Conservation (phyloP, 2,888 invertebrate genomes). For the Tiliacea aurago region DNA sequence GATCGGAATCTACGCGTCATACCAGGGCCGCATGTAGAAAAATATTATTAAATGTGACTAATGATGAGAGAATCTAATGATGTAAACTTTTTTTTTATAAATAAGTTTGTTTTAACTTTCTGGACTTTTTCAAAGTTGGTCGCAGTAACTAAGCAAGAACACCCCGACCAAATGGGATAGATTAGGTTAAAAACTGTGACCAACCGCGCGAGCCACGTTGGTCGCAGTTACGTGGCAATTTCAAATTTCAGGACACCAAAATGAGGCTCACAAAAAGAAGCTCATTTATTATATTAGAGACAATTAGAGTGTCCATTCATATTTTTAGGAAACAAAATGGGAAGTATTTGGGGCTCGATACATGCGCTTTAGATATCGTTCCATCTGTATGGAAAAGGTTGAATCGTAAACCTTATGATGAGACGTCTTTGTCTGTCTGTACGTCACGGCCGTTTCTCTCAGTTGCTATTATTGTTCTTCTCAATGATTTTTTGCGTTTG, state of each 20-base stretch:
- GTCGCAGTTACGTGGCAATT: background rate
- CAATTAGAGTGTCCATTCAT: background rate
- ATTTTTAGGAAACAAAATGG: background rate
- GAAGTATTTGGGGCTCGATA: background rate
- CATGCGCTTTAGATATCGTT: background rate
- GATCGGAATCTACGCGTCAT: no score
- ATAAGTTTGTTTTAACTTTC: background rate
- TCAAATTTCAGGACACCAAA: background rate
- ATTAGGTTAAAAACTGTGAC: background rate
- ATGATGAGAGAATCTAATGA: no score
- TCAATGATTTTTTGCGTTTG: background rate
- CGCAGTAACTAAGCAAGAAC: background rate
- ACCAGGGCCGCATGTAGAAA: no score
- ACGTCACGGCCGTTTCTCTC: constrained; percentile 20
- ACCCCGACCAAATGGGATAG: background rate
- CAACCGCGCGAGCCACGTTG: background rate
- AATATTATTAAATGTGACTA: no score
- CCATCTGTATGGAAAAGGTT: background rate
- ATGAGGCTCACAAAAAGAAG: background rate
- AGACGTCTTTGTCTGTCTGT: constrained; percentile 6
- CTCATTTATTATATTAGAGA: background rate
- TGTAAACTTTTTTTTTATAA: no score
- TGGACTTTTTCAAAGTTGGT: background rate
- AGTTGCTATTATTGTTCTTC: constrained; percentile 9
- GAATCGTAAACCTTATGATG: background rate